Conservation (phyloP, 2,113 vertebrate species). For the Psettodes erumei region DNA sequence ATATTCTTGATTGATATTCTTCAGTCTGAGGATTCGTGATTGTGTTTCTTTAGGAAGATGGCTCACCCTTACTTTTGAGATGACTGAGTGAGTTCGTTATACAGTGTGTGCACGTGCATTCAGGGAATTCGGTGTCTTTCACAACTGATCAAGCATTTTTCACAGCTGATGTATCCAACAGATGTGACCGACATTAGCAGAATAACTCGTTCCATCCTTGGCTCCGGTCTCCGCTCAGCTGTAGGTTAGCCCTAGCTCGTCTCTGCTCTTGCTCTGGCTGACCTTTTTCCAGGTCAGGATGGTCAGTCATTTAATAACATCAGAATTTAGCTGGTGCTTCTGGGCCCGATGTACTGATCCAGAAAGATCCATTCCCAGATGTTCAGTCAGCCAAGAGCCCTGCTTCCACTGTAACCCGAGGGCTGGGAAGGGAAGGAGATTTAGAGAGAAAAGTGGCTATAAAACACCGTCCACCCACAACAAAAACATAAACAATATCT, state of each 20-base stretch:
- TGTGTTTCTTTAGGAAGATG: too few species aligned
- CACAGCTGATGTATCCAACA: neutral
- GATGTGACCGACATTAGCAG: neutral
- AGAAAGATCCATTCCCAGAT: slow-evolving; percentile 42
- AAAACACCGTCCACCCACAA: neutral
- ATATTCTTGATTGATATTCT: too few species aligned
- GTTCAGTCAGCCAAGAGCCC: neutral
- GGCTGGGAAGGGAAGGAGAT: slow-evolving; percentile 20
- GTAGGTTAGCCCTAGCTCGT: slow-evolving; percentile 1
- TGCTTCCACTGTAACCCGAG: slow-evolving; percentile 27
- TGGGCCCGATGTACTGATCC: slow-evolving; percentile 40
- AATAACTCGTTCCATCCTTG: neutral
- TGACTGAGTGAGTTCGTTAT: neutral
- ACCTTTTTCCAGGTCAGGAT: slow-evolving; percentile 28
- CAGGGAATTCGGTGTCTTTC: neutral
- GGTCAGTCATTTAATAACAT: slow-evolving; percentile 10
- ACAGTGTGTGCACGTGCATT: neutral
- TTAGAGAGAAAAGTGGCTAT: neutral
- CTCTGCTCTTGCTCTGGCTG: slow-evolving; percentile 4
- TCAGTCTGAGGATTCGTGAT: too few species aligned
- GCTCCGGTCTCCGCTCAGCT: neutral
- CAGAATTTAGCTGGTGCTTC: slow-evolving; percentile 7
- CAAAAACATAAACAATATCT: neutral
- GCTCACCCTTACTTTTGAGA: too few species aligned
- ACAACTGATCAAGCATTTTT: neutral